Evolutionary conservation across 1,140 invertebrate species (phyloP), one percentile per base, ranked within the genome.

Genomic region (Pogonomyrmex barbatus): DNA sequence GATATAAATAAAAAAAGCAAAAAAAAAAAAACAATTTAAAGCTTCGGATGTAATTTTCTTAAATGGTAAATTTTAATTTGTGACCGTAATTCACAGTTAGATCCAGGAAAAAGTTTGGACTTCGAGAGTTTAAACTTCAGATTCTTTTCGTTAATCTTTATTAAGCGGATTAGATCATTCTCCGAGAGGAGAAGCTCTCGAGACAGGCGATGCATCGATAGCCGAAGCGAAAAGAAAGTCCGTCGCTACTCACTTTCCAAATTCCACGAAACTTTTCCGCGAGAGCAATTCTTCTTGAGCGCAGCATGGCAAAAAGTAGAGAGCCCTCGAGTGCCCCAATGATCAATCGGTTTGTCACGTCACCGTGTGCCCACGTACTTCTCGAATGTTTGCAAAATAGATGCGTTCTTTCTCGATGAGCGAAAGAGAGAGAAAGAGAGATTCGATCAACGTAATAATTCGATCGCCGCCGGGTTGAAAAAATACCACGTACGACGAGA

Each of bases 401-500:
- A 82, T 67, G 78, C 63, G 78, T 52, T 30, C 33, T 12, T 24
- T 33, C 78, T 56, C 47, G 60, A 2, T 30, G 24, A 24, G 17
- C 50, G 33, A 24, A 10, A 36, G 14, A 50, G 67, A n/a, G 42
- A 47, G 63, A 24, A 24, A 60, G 45, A 50, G 17, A 82, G 56
- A 71, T 24, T 54, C 65, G 71, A 30, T 52, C 30, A 63, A 45
- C 47, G 62, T 70, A 87, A 90, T 90, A 87, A 88, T 90, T 90
- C 62, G 85, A 87, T 90, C 86, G 76, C 24, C 65, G 84, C 50
- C 45, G 73, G 85, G 56, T 85, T 77, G 88, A 89, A 89, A 77
- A 87, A 90, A 85, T 52, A 77, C 73, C 68, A 56, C 68, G 86
- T 67, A 52, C 56, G 14, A 75, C 82, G 45, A 36, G 45, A 70